Conservation (phyloP, 2,797 vertebrate species). For the Rhinichthys osculus region DNA sequence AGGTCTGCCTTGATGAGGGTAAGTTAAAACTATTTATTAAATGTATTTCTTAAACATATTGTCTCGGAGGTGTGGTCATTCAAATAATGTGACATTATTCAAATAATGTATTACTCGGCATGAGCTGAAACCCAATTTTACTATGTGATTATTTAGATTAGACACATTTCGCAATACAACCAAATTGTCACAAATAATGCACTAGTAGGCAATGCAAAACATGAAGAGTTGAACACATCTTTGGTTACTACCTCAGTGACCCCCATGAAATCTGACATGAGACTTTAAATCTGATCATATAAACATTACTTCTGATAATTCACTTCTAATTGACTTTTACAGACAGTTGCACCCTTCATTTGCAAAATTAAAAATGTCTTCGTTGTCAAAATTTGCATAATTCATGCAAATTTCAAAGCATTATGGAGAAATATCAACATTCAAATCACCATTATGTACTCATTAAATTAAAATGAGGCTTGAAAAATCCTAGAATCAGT, state of each 20-base stretch:
- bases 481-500: conserved; percentile 43
- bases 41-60: conserved; percentile 65
- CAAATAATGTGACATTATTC: background rate
- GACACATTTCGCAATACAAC: background rate
- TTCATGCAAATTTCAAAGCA: conserved; percentile 40
- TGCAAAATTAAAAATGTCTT: conserved; percentile 14
- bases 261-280: background rate
- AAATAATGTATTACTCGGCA: background rate
- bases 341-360: conserved; percentile 26
- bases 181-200: background rate
- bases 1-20: conserved; percentile 72
- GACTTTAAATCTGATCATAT: background rate
- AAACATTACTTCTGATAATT: conserved; percentile 22
- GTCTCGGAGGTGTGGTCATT: conserved; percentile 43
- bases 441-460: conserved; percentile 39
- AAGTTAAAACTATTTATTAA: conserved; percentile 78
- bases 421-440: conserved; percentile 32
- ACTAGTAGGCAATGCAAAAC: background rate
- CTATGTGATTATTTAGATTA: background rate
- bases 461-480: conserved; percentile 49
- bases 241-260: background rate
- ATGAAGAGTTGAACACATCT: background rate
- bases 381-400: conserved; percentile 11
- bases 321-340: conserved; percentile 24
- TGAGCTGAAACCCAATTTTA: background rate